Evolutionary conservation across 2,113 vertebrate genomes (phyloP), one percentile per base, ranked within the genome.

Genomic region (Xenopus laevis): DNA sequence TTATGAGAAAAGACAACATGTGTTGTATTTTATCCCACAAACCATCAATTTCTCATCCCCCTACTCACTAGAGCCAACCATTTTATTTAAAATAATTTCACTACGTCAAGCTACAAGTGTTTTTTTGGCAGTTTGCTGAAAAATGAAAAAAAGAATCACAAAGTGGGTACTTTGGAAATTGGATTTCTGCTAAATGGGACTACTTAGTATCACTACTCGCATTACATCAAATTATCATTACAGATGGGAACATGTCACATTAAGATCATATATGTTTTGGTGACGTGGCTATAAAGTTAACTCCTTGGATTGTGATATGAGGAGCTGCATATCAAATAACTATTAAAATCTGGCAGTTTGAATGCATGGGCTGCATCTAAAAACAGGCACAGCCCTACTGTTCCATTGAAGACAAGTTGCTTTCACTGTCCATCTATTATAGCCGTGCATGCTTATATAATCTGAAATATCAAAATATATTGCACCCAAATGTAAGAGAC

Each of bases 21-120:
- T 30, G 82, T 70, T 83, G 72, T 86, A 83, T 84, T 88, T 84
- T 84, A 84, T 81, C 74, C 79, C 84, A 76, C 78, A 85, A 88
- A 72, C 78, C 71, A 83, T 83, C 80, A 78, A 79, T 86, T 89
- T 75, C 82, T 87, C 80, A 84, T 50, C 44, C 16, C 40, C 15
- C 53, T 68, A 1, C 52, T 73, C 65, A 76, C 73, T 10, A 79
- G 66, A 3, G 20, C 71, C 68, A 69, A 68, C 83, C 0, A 1
- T 63, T 83, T 69, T 69, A 63, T 82, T 80, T 71, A 20, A 77
- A 82, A 77, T 79, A 68, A 71, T 72, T 75, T 65, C 7, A 79
- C 52, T 55, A 58, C 27, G 47, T 8, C 64, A 57, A 10, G 11
- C 59, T 18, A 10, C 53, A 77, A 65, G 47, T 21, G 82, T n/a